Base-by-base conservation (phyloP, 2,888 invertebrate genomes). In the Amphipyra berbera region DNA sequence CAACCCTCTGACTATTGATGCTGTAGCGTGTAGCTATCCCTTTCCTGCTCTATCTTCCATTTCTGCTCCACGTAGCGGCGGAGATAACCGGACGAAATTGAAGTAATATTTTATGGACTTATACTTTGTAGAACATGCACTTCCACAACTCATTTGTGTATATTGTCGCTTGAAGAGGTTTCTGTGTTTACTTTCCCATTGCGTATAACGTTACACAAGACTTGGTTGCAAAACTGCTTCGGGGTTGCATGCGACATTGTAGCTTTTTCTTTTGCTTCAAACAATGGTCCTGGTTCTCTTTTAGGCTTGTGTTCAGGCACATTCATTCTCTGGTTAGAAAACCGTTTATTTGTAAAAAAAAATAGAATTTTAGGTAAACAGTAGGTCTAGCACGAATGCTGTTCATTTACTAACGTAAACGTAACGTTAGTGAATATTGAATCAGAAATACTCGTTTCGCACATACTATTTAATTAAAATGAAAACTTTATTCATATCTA, bases 1-100 rank as follows among this genome's bases (percentile, higher is more conserved):
- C 68, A 61, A 62, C 73, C 64, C 69, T 71, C 66, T 68, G 68
- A 68, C 60, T 68, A 71, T 78, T 65, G 77, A 80, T 76, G 79
- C 75, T 78, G 70, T 73, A 68, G 62, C 60, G 57, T 76, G 65
- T 73, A 67, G 65, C 76, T 70, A 70, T 82, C 79, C 72, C 72
- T 73, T 82, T 75, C 78, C 67, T 61, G 49, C 60, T 64, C 60
- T 54, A 77, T 62, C 62, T 69, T 70, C 75, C 58, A 62, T 74
- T 72, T 79, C 76, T 68, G 44, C 44, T 42, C 46, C 37, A 50
- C 56, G 58, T 42, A 62, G 53, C 54, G 56, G 40, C 44, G 45
- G 68, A 73, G 53, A 54, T 57, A 69, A 63, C 66, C 62, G 63
- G 55, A 61, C 47, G 58, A 64, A 76, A 67, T 66, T 67, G 60